phyloP scores from a whole-genome alignment of 1,140 invertebrate species.

The Pseudoatta argentina region DNA sequence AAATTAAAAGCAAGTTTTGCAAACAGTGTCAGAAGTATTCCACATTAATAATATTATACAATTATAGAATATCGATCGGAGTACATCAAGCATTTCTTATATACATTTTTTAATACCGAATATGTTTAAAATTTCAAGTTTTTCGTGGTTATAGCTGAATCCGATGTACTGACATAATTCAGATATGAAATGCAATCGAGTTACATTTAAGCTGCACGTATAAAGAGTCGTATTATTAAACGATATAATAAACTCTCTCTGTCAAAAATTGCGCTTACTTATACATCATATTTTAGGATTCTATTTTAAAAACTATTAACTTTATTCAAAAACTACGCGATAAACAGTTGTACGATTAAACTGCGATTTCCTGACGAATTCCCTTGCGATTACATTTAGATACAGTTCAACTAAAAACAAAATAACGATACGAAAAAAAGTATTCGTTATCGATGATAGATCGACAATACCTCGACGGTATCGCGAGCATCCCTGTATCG shows the following conservation, averaged over 20 bases:
- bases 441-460: neutral
- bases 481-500: conserved; percentile 10
- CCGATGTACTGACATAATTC: neutral
- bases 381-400: neutral
- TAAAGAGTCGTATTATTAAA: neutral
- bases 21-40: neutral
- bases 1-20: neutral
- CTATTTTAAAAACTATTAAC: neutral
- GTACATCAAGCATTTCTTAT: neutral
- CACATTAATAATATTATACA: neutral
- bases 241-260: neutral
- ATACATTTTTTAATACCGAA: conserved; percentile 13
- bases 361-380: neutral
- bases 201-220: neutral
- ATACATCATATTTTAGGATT: neutral
- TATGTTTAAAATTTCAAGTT: neutral
- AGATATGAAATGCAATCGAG: neutral
- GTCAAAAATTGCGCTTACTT: neutral
- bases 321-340: neutral
- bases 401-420: neutral
- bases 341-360: neutral
- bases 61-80: neutral
- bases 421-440: neutral
- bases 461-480: neutral
- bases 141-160: neutral